Evolutionary conservation across 1,140 invertebrate species (phyloP).

Genomic region (Tigriopus japonicus): DNA sequence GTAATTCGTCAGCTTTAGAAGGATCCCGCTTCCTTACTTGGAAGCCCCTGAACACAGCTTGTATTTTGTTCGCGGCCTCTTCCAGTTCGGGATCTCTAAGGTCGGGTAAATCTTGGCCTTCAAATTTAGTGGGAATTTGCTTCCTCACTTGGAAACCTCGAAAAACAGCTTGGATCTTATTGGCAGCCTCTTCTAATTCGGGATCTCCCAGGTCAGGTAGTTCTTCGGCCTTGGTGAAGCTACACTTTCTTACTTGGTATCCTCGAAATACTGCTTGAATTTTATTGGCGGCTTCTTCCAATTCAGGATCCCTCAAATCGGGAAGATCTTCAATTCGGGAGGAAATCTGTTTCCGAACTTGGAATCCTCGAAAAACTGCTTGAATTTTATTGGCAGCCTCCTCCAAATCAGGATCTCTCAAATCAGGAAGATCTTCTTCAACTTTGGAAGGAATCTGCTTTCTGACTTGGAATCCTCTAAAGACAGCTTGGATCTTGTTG

Average conservation of each 20-base stretch:
- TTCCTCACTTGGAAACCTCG: slow-evolving; percentile 8
- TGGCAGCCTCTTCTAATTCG: background rate
- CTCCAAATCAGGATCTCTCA: background rate
- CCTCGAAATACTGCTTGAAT: slow-evolving; percentile 11
- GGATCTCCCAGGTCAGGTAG: slow-evolving; percentile 1
- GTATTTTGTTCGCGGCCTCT: slow-evolving; percentile 9
- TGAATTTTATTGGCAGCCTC: slow-evolving; percentile 11
- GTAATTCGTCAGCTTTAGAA: background rate
- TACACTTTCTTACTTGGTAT: slow-evolving; percentile 1
- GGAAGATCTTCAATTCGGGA: slow-evolving; percentile 7
- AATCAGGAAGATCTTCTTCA: slow-evolving; percentile 2
- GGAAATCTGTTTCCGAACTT: background rate
- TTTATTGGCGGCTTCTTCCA: slow-evolving; percentile 6
- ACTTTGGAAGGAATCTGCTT: background rate
- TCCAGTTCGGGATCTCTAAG: background rate
- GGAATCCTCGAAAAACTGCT: slow-evolving; percentile 3
- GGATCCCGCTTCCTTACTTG: background rate
- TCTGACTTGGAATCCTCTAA: slow-evolving; percentile 4
- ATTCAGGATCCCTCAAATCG: background rate
- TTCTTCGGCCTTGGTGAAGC: background rate
- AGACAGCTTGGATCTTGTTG: slow-evolving; percentile 10
- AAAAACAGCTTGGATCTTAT: slow-evolving; percentile 11
- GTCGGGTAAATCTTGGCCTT: slow-evolving; percentile 1
- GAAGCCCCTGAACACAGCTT: slow-evolving; percentile 9
- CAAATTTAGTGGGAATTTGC: background rate